A percentile compares a stretch with the other conserved stretches of the same genome.
These are phyloP conservation scores for Cryptoblepharus egeriae DNA, from an alignment of 2,797 vertebrate species.

Conservation along the genomic window DNA sequence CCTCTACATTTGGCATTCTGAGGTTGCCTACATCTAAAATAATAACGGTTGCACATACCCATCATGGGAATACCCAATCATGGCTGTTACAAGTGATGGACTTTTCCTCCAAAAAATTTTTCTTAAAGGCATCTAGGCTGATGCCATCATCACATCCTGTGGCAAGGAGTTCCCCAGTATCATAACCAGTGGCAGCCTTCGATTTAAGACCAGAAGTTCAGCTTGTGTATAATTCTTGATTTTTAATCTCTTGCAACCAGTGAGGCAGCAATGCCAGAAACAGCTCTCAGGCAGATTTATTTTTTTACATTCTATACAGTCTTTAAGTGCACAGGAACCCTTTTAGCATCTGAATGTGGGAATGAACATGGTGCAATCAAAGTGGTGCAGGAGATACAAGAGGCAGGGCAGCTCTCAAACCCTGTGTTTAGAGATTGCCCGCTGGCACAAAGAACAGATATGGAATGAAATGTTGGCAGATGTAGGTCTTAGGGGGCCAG, in stretches of 20 bases:
- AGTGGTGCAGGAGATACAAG: not conserved
- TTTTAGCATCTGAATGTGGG: not conserved
- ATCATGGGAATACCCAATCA: no score
- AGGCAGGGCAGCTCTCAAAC: not conserved
- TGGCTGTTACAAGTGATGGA: no score
- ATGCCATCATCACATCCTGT: no score
- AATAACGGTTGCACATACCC: no score
- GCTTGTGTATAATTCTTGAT: not conserved
- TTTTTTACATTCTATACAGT: not conserved
- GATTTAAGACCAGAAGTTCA: not conserved
- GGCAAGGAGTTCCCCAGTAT: no score
- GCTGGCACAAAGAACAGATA: not conserved
- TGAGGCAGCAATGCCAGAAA: not conserved
- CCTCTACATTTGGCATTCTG: no score
- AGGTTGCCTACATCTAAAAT: no score
- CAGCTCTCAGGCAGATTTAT: not conserved
- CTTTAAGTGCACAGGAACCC: not conserved
- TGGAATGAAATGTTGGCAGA: not conserved
- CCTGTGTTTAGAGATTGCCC: not conserved
- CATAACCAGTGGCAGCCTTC: not conserved
- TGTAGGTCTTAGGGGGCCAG: not conserved
- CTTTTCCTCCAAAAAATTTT: no score
- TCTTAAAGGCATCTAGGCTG: no score
- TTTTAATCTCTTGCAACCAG: not conserved
- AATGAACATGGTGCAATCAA: not conserved